phyloP scores from a whole-genome alignment of 2,113 vertebrate species.

The Pitta sordida region DNA sequence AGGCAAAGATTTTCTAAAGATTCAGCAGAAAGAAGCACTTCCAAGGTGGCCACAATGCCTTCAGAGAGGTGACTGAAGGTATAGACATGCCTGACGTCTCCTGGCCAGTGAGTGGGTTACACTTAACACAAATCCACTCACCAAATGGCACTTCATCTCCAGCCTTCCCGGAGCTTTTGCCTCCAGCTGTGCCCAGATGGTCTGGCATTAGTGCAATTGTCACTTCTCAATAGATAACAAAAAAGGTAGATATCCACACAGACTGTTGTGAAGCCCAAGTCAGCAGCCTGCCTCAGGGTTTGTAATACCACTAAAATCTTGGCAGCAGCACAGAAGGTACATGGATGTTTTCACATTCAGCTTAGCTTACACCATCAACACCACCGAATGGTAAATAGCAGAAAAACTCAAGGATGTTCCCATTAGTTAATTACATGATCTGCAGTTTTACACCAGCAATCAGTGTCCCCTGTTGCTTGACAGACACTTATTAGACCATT shows the following conservation, averaged over 20 bases:
- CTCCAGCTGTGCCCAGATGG: neutral
- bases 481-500: neutral
- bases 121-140: neutral
- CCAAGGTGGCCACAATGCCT: rapidly evolving
- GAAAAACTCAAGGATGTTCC: neutral
- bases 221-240: neutral
- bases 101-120: neutral
- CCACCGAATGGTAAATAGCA: neutral
- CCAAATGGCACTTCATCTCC: neutral
- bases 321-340: neutral
- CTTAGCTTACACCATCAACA: neutral
- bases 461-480: neutral
- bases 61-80: neutral
- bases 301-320: neutral
- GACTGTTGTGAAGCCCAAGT: neutral
- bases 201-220: neutral
- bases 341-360: neutral
- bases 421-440: neutral
- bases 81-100: neutral
- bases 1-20: neutral
- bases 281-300: neutral
- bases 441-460: neutral
- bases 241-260: neutral
- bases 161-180: neutral
- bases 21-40: neutral